phyloP scores from a whole-genome alignment of 2,888 invertebrate species.

The Tenthredo mesomela region DNA sequence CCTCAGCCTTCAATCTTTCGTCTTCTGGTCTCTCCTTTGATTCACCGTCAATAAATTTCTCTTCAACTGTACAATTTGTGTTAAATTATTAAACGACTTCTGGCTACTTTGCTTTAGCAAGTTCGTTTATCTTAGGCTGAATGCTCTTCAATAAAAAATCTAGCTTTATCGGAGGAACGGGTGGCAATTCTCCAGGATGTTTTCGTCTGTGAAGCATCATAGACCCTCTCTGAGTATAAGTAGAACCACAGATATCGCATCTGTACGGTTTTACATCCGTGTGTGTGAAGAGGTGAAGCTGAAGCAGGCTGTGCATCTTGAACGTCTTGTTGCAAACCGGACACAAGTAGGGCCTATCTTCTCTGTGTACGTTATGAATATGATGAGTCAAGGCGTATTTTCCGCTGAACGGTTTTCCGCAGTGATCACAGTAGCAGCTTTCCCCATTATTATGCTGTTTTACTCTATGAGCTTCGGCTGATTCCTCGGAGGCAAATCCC shows the following conservation, averaged over 20 bases:
- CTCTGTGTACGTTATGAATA: constrained; percentile 35
- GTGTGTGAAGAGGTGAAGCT: constrained; percentile 49
- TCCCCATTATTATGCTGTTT: constrained; percentile 49
- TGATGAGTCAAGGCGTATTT: constrained; percentile 60
- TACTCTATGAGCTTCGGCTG: constrained; percentile 41
- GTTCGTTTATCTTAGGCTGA: constrained; percentile 49
- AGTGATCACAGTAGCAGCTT: constrained; percentile 52
- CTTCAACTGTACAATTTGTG: neutral
- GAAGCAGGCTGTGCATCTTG: constrained; percentile 46
- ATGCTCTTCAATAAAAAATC: constrained; percentile 47
- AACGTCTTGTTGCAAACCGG: constrained; percentile 43
- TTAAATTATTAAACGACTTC: neutral
- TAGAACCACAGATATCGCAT: constrained; percentile 51
- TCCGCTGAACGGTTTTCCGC: constrained; percentile 59
- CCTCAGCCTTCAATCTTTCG: neutral
- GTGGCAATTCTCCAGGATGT: constrained; percentile 43
- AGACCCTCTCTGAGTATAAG: constrained; percentile 44
- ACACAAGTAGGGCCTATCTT: constrained; percentile 49
- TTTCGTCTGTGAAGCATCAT: constrained; percentile 52
- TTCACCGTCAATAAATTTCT: neutral
- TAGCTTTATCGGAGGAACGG: constrained; percentile 40
- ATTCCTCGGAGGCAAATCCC: constrained; percentile 50
- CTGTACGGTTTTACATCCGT: constrained; percentile 48
- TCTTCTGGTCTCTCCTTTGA: neutral
- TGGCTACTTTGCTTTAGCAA: constrained; percentile 17